phyloP scores from a whole-genome alignment of 2,113 vertebrate genomes.

The Oncorhynchus nerka region DNA sequence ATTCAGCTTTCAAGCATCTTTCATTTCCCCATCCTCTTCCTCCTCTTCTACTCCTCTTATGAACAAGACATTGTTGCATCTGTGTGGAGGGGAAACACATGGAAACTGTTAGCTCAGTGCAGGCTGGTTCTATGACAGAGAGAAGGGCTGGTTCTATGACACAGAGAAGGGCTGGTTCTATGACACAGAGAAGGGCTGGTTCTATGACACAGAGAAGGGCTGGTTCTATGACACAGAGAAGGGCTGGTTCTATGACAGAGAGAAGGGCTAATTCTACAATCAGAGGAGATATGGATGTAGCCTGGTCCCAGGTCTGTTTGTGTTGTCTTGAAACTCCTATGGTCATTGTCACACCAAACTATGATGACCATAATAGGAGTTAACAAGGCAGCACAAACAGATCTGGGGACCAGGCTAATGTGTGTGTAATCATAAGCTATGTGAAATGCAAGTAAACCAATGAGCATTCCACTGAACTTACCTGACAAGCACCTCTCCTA shows the following conservation, averaged over 20 bases:
- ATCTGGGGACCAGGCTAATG: no score
- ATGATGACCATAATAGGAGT: no score
- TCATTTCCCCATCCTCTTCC: constrained; percentile 98
- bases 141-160: not conserved
- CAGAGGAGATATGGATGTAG: no score
- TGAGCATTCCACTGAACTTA: constrained; percentile 53
- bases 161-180: not conserved
- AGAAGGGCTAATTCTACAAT: no score
- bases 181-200: not conserved
- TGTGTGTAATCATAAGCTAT: not conserved
- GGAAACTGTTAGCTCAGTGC: not conserved
- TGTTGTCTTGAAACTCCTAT: no score
- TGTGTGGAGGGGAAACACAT: constrained; percentile 51
- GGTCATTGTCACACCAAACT: no score
- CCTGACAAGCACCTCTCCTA: constrained; percentile 97
- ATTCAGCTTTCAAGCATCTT: constrained; percentile 77
- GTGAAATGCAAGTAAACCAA: not conserved
- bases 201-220: not conserved
- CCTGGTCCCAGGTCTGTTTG: no score
- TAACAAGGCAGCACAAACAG: no score
- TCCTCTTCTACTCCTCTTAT: constrained; percentile 98
- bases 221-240: not conserved
- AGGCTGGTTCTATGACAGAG: not conserved
- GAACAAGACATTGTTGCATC: constrained; percentile 98
- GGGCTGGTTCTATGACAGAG: not conserved